Conservation (phyloP, 2,797 vertebrate species). For the Xenops minutus region DNA sequence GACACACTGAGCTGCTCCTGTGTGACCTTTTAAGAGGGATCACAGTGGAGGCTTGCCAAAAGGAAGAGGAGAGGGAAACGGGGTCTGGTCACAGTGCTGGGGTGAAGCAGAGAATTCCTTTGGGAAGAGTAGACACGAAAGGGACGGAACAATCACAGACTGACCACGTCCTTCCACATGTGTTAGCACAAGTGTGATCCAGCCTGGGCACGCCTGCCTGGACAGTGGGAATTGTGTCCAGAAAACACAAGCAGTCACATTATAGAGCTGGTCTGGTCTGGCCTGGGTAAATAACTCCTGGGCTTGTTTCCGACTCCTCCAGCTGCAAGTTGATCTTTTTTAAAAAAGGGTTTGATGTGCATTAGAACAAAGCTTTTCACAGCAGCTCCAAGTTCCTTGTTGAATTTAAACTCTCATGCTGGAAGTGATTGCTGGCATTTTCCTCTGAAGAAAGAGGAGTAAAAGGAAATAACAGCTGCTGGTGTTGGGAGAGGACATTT, state of each 20-base stretch:
- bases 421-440: neutral
- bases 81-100: neutral
- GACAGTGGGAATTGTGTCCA: neutral
- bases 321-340: neutral
- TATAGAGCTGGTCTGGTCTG: neutral
- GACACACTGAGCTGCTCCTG: neutral
- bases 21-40: neutral
- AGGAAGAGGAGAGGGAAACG: neutral
- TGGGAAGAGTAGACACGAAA: neutral
- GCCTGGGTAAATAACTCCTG: neutral
- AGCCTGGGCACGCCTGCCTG: neutral
- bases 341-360: neutral
- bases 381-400: neutral
- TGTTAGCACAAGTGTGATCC: neutral
- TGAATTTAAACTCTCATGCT: neutral
- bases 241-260: neutral
- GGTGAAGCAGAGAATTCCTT: neutral
- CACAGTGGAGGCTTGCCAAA: neutral
- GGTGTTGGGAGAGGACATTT: neutral
- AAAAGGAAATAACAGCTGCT: constrained; percentile 2
- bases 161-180: neutral
- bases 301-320: neutral
- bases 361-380: neutral
- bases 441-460: neutral
- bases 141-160: accelerated